Evolutionary conservation across 2,888 invertebrate genomes (phyloP).

Genomic region (Sceliomorpha sp.): DNA sequence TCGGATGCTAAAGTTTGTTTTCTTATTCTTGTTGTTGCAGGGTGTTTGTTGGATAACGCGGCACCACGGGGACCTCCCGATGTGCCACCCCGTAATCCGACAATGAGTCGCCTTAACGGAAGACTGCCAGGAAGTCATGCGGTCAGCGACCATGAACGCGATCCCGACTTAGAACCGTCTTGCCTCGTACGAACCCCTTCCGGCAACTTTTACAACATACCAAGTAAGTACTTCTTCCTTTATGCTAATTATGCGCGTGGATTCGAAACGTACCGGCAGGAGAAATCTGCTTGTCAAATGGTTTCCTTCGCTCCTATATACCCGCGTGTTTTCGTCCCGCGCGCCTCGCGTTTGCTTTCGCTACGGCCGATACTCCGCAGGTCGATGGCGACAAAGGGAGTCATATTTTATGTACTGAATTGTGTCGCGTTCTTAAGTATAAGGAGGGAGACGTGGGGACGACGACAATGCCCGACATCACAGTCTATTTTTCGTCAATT

Average conservation of each 20-base stretch:
- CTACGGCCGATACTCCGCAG: too few relatives aligned
- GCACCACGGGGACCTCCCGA: constrained; percentile 88
- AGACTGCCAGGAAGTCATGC: constrained; percentile 85
- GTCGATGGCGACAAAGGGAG: too few relatives aligned
- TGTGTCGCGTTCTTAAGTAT: too few relatives aligned
- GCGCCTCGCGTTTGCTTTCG: too few relatives aligned
- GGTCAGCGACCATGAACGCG: constrained; percentile 77
- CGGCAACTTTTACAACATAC: constrained; percentile 94
- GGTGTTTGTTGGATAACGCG: constrained; percentile 92
- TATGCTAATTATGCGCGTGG: neutral
- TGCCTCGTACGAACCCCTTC: constrained; percentile 95
- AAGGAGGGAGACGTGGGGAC: too few relatives aligned
- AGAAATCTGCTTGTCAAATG: too few relatives aligned
- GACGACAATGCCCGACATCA: too few relatives aligned
- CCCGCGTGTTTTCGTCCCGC: too few relatives aligned
- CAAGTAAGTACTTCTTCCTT: constrained; percentile 82
- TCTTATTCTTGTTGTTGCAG: constrained; percentile 82
- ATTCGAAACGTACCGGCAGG: too few relatives aligned
- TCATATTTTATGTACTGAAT: too few relatives aligned
- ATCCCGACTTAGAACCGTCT: constrained; percentile 94
- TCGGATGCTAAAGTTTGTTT: constrained; percentile 49
- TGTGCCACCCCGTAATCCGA: constrained; percentile 94
- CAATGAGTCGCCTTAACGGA: constrained; percentile 95
- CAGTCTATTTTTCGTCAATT: too few relatives aligned
- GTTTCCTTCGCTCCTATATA: too few relatives aligned